Base-by-base conservation (phyloP, 2,113 vertebrate species). In the Fukomys damarensis region DNA sequence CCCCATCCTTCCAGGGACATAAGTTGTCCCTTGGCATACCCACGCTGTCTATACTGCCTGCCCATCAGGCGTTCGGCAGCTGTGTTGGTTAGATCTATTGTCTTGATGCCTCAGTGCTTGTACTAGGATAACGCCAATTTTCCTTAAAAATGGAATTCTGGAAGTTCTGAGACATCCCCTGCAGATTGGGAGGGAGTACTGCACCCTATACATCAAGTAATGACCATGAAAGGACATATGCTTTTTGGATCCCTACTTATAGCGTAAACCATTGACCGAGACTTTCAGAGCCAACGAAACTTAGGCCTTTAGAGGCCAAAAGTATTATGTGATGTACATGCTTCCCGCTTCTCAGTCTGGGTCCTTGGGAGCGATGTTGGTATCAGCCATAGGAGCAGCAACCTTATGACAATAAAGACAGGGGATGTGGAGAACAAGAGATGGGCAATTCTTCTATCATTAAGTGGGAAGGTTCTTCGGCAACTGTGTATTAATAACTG, bases 281-380 rank as follows among this genome's bases (percentile, higher is more conserved):
- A 74, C 86, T 76, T 95, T 76, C 20, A 84, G 43, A 72, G 28
- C 26, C 49, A 83, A 28, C 83, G 68, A 61, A 77, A 90, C 11
- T 46, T 79, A 83, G 46, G 32, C 58, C 22, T 95, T 96, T 66
- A 38, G 68, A 87, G 89, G 30, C 13, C 46, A 59, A 86, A 92
- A 72, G 10, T 38, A 76, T 1, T 30, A 0, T 63, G 30, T 68
- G 12, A 30, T 72, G 1, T 54, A 5, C 11, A 26, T 49, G 0
- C 5, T 56, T 56, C 43, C 41, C 7, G 1, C 4, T 6, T 7
- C 20, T 32, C 13, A 58, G 14, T 28, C 38, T 91, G 35, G 24
- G 3, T 96, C 58, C 41, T 4, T 43, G 28, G 72, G 41, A 77
- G 58, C 20, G 56, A 59, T 9, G 6, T 12, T 76, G 20, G 28